Evolutionary conservation across 1,140 invertebrate species (phyloP), one percentile per base, ranked within the genome.

Genomic region (Drosophila kikkawai): DNA sequence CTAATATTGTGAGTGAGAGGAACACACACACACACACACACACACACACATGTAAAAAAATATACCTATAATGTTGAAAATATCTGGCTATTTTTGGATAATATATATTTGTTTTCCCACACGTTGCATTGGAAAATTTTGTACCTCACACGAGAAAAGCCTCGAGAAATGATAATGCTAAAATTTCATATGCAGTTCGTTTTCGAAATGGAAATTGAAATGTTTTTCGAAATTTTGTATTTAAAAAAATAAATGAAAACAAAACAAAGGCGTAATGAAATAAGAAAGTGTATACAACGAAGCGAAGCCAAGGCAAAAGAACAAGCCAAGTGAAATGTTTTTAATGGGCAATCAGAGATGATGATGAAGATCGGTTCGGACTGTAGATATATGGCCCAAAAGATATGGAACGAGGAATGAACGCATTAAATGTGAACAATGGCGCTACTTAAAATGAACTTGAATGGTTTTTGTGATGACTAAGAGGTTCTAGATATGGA

Each of bases 11-110:
- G 83, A 88, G 84, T 87, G 84, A 88, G 80, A 87, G 58, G 57
- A n/a, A 56, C 22, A 48, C 47, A 48, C 37, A 39, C 37, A 47
- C 22, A 48, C 15, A 29, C n/a, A n/a, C n/a, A 42, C 17, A 34
- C 26, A 42, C 63, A 70, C 47, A 61, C 44, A 75, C 29, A 50
- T 67, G 56, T 57, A 82, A 84, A 64, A 82, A 82, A 82, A 82
- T 84, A 90, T 67, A 56, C 53, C 26, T 56, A 57, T 66, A 80
- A 90, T 90, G 83, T 88, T 79, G 83, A 87, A 87, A 87, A 83
- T 87, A 88, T 87, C 86, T 68, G 65, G 84, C 83, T 87, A 87
- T 87, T 87, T 87, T 87, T 84, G 83, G 83, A 87, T 79, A 79
- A 87, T 84, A 86, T 82, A 85, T 58, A 64, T 73, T 63, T 78